Evolutionary conservation across 1,140 invertebrate species (phyloP).

Genomic region (Dryas iulia): DNA sequence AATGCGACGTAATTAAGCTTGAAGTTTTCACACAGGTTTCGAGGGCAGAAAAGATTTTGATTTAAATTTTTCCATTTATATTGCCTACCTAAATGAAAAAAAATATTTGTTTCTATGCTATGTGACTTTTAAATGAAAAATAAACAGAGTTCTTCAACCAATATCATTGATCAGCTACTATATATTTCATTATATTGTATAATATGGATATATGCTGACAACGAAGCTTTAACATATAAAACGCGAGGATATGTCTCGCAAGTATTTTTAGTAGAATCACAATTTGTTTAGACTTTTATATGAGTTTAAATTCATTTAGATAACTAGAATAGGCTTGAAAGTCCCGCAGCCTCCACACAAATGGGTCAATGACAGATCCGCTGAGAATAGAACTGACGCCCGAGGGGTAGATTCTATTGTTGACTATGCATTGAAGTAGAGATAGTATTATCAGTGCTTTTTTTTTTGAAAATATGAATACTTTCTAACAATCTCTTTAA

Average conservation of each 20-base stretch:
- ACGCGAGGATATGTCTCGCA: background rate
- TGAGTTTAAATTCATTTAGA: slow-evolving; percentile 32
- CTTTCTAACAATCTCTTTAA: slow-evolving; percentile 9
- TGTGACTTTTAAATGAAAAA: background rate
- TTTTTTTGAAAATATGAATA: slow-evolving; percentile 28
- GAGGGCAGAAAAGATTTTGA: background rate
- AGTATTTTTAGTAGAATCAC: background rate
- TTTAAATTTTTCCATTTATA: background rate
- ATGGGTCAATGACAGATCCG: slow-evolving; percentile 62
- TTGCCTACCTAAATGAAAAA: too few species aligned
- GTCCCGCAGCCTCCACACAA: slow-evolving; percentile 44
- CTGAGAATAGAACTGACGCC: slow-evolving; percentile 58
- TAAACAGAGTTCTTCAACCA: too few species aligned
- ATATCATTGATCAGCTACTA: too few species aligned
- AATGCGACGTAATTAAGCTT: slow-evolving; percentile 42
- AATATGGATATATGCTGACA: background rate
- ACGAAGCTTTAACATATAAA: background rate
- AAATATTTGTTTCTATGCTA: background rate
- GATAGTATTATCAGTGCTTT: slow-evolving; percentile 35
- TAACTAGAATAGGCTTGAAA: slow-evolving; percentile 43
- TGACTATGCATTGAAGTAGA: slow-evolving; percentile 39
- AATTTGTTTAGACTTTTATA: background rate
- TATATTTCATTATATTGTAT: background rate
- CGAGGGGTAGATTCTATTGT: slow-evolving; percentile 60
- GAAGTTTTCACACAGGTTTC: slow-evolving; percentile 38